Percentiles rank a stretch among this genome's conserved stretches.
phyloP scores from a whole-genome alignment of 2,113 vertebrate genomes.

The Proterorhinus semilunaris region DNA sequence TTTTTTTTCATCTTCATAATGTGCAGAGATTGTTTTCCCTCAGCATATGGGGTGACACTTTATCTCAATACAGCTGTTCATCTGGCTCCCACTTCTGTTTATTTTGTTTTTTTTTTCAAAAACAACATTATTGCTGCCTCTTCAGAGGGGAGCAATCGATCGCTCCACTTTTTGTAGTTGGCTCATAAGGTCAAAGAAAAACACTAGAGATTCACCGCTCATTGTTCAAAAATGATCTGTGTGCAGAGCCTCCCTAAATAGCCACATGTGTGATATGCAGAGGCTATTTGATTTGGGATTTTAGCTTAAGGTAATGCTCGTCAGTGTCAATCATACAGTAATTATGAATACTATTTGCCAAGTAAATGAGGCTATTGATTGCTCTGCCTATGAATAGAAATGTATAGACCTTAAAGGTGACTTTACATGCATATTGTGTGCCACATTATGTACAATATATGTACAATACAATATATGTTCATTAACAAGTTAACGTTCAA shows the following conservation, averaged over 20 bases:
- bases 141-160: slow-evolving; percentile 66
- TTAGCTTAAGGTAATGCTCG: slow-evolving; percentile 38
- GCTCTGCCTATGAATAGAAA: slow-evolving; percentile 54
- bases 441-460: no score
- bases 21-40: slow-evolving; percentile 87
- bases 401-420: slow-evolving; percentile 69
- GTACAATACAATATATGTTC: no score
- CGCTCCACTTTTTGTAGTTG: slow-evolving; percentile 61
- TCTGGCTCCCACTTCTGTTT: slow-evolving; percentile 58
- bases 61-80: slow-evolving; percentile 79
- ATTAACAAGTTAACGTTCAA: no score
- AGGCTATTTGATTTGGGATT: slow-evolving; percentile 19
- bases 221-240: slow-evolving; percentile 43
- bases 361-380: slow-evolving; percentile 72
- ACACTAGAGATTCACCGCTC: slow-evolving; percentile 56
- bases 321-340: slow-evolving; percentile 30
- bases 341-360: slow-evolving; percentile 31
- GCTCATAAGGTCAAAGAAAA: slow-evolving; percentile 68
- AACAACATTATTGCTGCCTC: slow-evolving; percentile 50
- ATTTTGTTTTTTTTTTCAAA: slow-evolving; percentile 36
- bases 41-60: slow-evolving; percentile 82
- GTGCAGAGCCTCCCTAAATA: slow-evolving; percentile 63
- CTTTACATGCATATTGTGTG: slow-evolving; percentile 69
- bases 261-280: slow-evolving; percentile 56
- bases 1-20: slow-evolving; percentile 77